Base-by-base conservation (phyloP, 2,888 invertebrate species). In the Diploptera punctata region DNA sequence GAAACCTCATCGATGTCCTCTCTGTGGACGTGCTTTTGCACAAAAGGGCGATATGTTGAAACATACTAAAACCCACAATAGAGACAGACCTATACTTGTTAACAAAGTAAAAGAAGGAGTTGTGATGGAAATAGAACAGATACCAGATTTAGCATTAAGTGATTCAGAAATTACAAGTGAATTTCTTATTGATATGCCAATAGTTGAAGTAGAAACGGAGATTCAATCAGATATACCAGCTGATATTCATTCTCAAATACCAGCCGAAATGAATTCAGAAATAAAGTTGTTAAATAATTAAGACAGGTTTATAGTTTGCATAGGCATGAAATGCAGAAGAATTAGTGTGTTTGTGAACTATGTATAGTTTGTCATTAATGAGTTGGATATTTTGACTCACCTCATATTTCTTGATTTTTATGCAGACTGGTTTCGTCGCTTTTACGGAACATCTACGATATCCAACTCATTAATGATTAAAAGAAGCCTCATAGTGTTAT, bases 31-130 rank as follows among this genome's bases (percentile, higher is more conserved):
- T 52, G 68, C 69, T 10, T 77, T 77, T 73, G 71, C 74, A 43
- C 75, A 74, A 24, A 72, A 73, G 29, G 74, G 75, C 1, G 75
- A 75, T 38, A 76, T 75, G 74, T 44, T 74, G 21, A 76, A 76
- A 57, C 76, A 77, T 57, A 70, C 72, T 1, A 74, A 70, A 70
- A 75, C 75, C 26, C 76, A 76, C 65, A 69, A 16, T 1, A 18
- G 69, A 21, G 69, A 73, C 19, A 68, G 52, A 26, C 26, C 60
- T 21, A 26, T 31, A 10, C 26, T 52, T 16, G 31, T 38, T 16
- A 44, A 52, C 26, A 65, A 24, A 24, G 26, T 44, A 9, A 65
- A 65, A 43, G 52, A 52, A 24, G 33, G 52, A 4, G 47, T 65
- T n/a, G 43, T 68, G 3, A 62, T 72, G 69, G 74, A 74, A 69